Percentiles rank a stretch among this genome's conserved stretches.
phyloP scores from a whole-genome alignment of 2,113 vertebrate genomes.

The Acanthochromis polyacanthus region DNA sequence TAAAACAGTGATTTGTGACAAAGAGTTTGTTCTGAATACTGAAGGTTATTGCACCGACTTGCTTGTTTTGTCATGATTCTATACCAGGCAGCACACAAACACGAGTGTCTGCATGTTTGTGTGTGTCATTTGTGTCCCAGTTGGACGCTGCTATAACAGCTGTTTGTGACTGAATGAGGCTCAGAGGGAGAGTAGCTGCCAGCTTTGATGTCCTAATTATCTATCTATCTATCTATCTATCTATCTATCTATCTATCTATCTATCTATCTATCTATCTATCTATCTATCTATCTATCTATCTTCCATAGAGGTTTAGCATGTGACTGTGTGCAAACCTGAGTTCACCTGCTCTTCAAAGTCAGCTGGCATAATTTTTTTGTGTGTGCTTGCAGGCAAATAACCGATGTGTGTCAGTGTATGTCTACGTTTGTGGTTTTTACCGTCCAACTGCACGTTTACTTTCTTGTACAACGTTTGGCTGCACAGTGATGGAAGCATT shows the following conservation, averaged over 20 bases:
- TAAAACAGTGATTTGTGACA: slow-evolving; percentile 33
- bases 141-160: slow-evolving; percentile 58
- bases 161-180: slow-evolving; percentile 66
- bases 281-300: too few species aligned
- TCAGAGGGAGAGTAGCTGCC: slow-evolving; percentile 60
- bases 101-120: slow-evolving; percentile 29
- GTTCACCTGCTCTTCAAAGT: too few species aligned
- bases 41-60: slow-evolving; percentile 7
- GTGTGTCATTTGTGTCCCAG: slow-evolving; percentile 43
- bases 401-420: background rate
- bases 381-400: too few species aligned
- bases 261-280: too few species aligned
- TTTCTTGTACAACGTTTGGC: too few species aligned
- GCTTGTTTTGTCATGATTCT: background rate
- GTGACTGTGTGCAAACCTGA: too few species aligned
- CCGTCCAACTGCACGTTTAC: too few species aligned
- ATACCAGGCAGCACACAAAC: slow-evolving; percentile 7
- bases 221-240: slow-evolving; percentile 45
- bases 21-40: slow-evolving; percentile 9
- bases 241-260: background rate
- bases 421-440: background rate
- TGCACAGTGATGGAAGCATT: too few species aligned
- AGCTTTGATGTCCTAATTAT: slow-evolving; percentile 68
- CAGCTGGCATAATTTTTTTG: too few species aligned
- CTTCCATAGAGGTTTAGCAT: too few species aligned